Evolutionary conservation across 2,797 vertebrate species (phyloP), one percentile per base, ranked within the genome.

Genomic region (Gymnopithys bicolor): DNA sequence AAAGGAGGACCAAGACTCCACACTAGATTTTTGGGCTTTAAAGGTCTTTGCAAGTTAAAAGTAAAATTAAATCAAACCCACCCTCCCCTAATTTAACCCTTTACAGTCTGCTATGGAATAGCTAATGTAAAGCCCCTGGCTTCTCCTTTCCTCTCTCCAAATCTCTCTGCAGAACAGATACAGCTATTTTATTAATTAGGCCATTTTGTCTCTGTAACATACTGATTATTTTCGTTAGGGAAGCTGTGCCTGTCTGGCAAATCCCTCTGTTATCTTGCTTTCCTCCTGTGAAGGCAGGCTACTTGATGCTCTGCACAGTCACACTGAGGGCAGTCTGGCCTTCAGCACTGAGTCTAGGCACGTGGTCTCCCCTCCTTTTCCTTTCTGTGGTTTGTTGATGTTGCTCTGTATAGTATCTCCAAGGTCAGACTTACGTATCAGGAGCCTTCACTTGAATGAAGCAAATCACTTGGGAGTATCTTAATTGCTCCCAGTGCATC

Each of bases 381-480:
- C 39, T 4, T 71, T 59, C 45, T 63, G 52, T 92, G 45, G 48
- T 81, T 76, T 84, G 39, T 60, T 81, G 62, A 30, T 63, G 28
- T 23, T 81, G 48, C 59, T 94, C 32, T 74, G 14, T 67, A 1
- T 58, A 23, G 19, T 81, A 64, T 49, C 52, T 89, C 28, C n/a
- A 55, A 84, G 30, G 22, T 76, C 52, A 71, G 75, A 35, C 15
- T 67, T 69, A 5, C 0, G 18, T 60, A 62, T 68, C 23, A 2
- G 35, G 39, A 88, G 23, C 59, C 46, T 80, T 94, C 39, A 25
- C 30, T 10, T 68, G 41, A 73, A 33, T 41, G 11, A 84, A 30
- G 17, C 43, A 66, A 39, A 78, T 81, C 21, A 4, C 22, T 9
- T 0, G 0, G 30, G 25, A 43, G 6, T 35, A 43, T 33, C 9